Evolutionary conservation across 2,888 invertebrate genomes (phyloP).

Genomic region (Apodemia hepburni): DNA sequence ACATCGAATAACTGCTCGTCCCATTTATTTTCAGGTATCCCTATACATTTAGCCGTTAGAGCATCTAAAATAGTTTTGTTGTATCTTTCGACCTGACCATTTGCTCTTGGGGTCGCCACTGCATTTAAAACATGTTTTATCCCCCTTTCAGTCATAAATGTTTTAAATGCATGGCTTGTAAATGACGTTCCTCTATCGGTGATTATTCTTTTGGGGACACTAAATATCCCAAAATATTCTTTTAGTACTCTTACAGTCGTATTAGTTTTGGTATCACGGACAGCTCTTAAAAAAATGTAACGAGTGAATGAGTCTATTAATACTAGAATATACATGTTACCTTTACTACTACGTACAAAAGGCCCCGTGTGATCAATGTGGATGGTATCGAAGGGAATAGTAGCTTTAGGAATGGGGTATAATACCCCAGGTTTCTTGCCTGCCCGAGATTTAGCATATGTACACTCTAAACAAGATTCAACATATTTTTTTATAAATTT

Average conservation of each 20-base stretch:
- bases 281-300: constrained; percentile 16
- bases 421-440: constrained; percentile 26
- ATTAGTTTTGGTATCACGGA: constrained; percentile 20
- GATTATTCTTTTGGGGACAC: constrained; percentile 22
- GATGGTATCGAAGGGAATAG: constrained; percentile 23
- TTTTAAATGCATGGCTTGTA: constrained; percentile 1
- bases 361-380: constrained; percentile 25
- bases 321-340: constrained; percentile 19
- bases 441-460: constrained; percentile 21
- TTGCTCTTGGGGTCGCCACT: no score
- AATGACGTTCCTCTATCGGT: constrained; percentile 22
- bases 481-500: constrained; percentile 28
- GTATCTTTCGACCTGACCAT: no score
- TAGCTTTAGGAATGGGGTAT: constrained; percentile 29
- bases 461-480: constrained; percentile 26
- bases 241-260: constrained; percentile 8
- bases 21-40: neutral
- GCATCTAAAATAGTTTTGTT: no score
- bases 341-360: constrained; percentile 21
- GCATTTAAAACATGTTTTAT: no score
- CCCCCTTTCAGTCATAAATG: no score
- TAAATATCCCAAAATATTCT: constrained; percentile 22
- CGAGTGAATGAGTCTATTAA: constrained; percentile 23
- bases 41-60: no score
- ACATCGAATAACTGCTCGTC: neutral